Percentiles rank a stretch among this genome's conserved stretches.
Evolutionary conservation across 1,140 invertebrate genomes (phyloP).

Genomic region (Vollenhovia emeryi): DNA sequence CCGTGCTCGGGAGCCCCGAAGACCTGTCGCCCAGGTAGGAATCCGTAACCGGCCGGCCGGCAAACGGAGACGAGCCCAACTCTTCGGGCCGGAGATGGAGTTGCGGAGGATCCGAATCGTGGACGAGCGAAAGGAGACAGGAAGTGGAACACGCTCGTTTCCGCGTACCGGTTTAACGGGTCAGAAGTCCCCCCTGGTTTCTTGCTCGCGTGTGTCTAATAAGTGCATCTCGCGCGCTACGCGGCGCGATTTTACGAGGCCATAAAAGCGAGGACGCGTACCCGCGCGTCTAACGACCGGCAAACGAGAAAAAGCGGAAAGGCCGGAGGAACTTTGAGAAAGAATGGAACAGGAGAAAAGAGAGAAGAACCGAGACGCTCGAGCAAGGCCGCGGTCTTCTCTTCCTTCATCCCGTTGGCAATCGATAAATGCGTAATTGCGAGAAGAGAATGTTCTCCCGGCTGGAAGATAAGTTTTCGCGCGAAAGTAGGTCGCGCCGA

Average conservation of each 20-base stretch:
- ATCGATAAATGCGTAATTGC: slow-evolving; percentile 1
- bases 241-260: slow-evolving; percentile 44
- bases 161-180: slow-evolving; percentile 57
- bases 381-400: neutral
- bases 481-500: slow-evolving; percentile 4
- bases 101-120: slow-evolving; percentile 8
- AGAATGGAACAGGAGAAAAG: neutral
- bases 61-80: neutral
- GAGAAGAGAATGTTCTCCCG: neutral
- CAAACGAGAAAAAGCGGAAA: slow-evolving; percentile 14
- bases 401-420: neutral
- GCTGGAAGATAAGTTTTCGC: slow-evolving; percentile 16
- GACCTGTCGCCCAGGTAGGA: slow-evolving; percentile 26
- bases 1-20: neutral
- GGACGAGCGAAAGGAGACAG: slow-evolving; percentile 34
- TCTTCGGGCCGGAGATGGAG: slow-evolving; percentile 18
- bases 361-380: neutral
- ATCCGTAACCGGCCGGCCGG: slow-evolving; percentile 13
- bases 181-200: slow-evolving; percentile 36
- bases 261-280: slow-evolving; percentile 45
- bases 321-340: neutral
- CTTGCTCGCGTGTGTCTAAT: slow-evolving; percentile 53
- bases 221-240: slow-evolving; percentile 27
- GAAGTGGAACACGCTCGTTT: slow-evolving; percentile 53
- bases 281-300: slow-evolving; percentile 22